Evolutionary conservation across 2,888 invertebrate genomes (phyloP).

Genomic region (Lasioglossum vierecki): DNA sequence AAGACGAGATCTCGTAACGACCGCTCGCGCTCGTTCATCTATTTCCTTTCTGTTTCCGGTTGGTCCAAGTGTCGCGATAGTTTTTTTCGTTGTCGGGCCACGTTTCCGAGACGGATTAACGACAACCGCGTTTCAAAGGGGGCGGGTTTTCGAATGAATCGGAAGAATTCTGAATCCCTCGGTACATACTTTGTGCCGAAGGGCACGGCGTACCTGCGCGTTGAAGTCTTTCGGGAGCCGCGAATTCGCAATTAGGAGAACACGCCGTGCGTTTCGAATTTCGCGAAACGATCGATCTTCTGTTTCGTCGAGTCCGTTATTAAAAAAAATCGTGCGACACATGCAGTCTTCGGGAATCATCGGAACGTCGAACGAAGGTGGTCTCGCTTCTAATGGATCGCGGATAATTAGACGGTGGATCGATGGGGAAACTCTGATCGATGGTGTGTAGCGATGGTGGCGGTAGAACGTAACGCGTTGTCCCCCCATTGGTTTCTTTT

Average conservation of each 20-base stretch:
- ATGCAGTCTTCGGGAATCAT: not conserved
- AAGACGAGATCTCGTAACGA: constrained; percentile 3
- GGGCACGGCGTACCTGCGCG: constrained; percentile 33
- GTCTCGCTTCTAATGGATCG: constrained; percentile 13
- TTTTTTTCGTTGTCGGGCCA: not conserved
- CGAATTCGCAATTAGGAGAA: constrained; percentile 2
- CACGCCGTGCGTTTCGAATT: not conserved
- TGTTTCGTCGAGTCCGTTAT: not conserved
- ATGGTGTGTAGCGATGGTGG: constrained; percentile 24
- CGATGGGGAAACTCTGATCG: constrained; percentile 41
- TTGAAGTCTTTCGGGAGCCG: constrained; percentile 46
- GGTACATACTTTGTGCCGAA: not conserved
- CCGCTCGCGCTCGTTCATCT: not conserved
- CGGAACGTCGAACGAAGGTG: constrained; percentile 18
- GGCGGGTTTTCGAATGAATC: not conserved
- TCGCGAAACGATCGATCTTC: constrained; percentile 1
- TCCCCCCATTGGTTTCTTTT: constrained; percentile 21
- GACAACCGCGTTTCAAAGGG: constrained; percentile 9
- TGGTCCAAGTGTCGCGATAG: not conserved
- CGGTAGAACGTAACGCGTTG: constrained; percentile 42
- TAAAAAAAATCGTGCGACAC: not conserved
- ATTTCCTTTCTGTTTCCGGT: not conserved
- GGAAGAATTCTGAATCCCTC: constrained; percentile 42
- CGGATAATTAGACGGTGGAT: constrained; percentile 27
- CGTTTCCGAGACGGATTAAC: constrained; percentile 3